Percentiles rank a stretch among this genome's conserved stretches.
Conservation (phyloP, 92 coral and sea anemone genomes). For the Actinostola sp. region DNA sequence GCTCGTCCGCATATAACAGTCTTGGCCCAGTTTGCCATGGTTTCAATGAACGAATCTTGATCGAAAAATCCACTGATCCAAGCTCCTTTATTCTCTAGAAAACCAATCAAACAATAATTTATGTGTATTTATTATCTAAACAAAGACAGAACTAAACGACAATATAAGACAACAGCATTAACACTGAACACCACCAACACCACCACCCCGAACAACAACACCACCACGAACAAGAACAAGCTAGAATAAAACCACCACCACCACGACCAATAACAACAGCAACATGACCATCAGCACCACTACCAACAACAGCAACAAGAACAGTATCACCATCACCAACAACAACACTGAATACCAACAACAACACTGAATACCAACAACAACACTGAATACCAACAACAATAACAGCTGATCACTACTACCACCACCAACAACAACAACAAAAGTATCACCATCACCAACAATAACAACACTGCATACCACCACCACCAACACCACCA, state of each 20-base stretch:
- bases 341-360: background rate
- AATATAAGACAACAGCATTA: background rate
- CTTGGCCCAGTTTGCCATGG: slow-evolving; percentile 89
- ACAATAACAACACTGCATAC: background rate
- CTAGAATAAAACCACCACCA: too few species aligned
- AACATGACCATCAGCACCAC: too few species aligned
- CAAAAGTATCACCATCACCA: too few species aligned
- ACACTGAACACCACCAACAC: background rate
- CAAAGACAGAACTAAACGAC: background rate
- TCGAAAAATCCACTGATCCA: slow-evolving; percentile 98
- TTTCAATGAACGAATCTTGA: slow-evolving; percentile 83
- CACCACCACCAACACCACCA: too few species aligned
- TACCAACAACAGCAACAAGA: background rate
- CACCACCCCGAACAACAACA: too few species aligned
- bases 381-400: too few species aligned
- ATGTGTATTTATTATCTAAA: background rate
- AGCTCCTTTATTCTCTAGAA: slow-evolving; percentile 47
- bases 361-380: slow-evolving; percentile 19
- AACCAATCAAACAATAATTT: background rate
- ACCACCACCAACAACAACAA: background rate
- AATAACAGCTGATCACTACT: too few species aligned
- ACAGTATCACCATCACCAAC: too few species aligned
- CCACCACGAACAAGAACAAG: background rate
- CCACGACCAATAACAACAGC: too few species aligned
- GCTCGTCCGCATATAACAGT: slow-evolving; percentile 96